Evolutionary conservation across 2,888 invertebrate species (phyloP), one percentile per base, ranked within the genome.

Genomic region (Thelaira solivaga): DNA sequence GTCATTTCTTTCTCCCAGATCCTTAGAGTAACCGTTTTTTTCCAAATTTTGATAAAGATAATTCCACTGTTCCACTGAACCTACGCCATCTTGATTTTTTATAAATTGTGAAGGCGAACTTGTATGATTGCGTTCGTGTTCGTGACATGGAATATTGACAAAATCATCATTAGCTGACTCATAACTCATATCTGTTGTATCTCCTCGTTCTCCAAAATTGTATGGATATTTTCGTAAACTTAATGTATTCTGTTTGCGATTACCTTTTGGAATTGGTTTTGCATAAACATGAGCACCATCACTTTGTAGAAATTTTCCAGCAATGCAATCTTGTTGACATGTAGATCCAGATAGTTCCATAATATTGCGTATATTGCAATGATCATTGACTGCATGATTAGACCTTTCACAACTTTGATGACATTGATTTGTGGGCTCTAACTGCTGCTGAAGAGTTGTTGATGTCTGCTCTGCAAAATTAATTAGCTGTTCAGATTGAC

Each of bases 1-100:
- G 82, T 95, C 92, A 68, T 92, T 93, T 51, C 93, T 87, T 82
- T 92, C 92, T 0, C 92, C 92, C 6, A 92, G 85, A 82, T 94
- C 94, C 81, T 91, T 91, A 7, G 89, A 90, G 81, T 94, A 94
- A 0, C 94, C 93, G 83, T 94, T 92, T 82, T 92, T 93, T 72
- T 95, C 94, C 34, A 95, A 89, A 85, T 94, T 93, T 82, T 92
- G 91, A 85, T 93, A 95, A 0, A 95, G 95, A 84, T 94, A 95
- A 84, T 94, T 94, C 95, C 95, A 96, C 61, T 92, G 92, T 81
- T 94, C 94, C 69, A 92, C 92, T 0, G 92, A 93, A 0, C 93
- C 93, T 85, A 92, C 91, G 0, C 92, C 93, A 79, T 93, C 93
- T 81, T 93, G 92, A 74, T 90, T 90, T 20, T 92, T 92, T 81